A percentile compares a stretch with the other conserved stretches of the same genome.
These are phyloP conservation scores for Bombus huntii DNA, from an alignment of 1,140 invertebrate species.

Conservation along the genomic window DNA sequence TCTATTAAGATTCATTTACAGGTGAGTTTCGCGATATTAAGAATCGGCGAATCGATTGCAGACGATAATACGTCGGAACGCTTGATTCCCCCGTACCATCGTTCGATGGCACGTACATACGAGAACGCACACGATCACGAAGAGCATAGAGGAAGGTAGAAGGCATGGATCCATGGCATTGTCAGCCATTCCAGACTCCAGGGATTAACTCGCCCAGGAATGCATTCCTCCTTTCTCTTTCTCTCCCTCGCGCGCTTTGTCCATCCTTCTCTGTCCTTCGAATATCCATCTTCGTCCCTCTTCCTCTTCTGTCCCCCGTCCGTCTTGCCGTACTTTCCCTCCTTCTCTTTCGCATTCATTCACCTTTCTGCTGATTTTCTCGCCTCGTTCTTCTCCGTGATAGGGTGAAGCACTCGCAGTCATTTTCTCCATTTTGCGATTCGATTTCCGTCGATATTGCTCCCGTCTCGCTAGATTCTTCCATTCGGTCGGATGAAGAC, in stretches of 20 bases:
- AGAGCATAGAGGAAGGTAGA: slow-evolving; percentile 53
- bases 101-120: slow-evolving; percentile 20
- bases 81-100: not conserved
- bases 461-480: slow-evolving; percentile 77
- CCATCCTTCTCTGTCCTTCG: slow-evolving; percentile 1
- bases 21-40: slow-evolving; percentile 74
- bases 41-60: slow-evolving; percentile 74
- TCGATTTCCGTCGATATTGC: slow-evolving; percentile 81
- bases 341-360: slow-evolving; percentile 21
- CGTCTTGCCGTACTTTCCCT: slow-evolving; percentile 14
- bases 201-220: slow-evolving; percentile 78
- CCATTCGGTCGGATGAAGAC: slow-evolving; percentile 75
- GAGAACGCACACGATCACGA: slow-evolving; percentile 39
- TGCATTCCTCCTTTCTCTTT: slow-evolving; percentile 65
- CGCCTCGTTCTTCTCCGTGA: slow-evolving; percentile 44
- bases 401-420: slow-evolving; percentile 66
- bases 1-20: slow-evolving; percentile 76
- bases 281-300: slow-evolving; percentile 25
- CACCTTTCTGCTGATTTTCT: slow-evolving; percentile 50
- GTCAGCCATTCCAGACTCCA: slow-evolving; percentile 74
- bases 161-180: slow-evolving; percentile 74
- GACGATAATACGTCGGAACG: slow-evolving; percentile 68
- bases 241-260: slow-evolving; percentile 36
- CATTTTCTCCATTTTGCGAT: slow-evolving; percentile 81
- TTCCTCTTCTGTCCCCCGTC: slow-evolving; percentile 24